Evolutionary conservation across 2,797 vertebrate genomes (phyloP).

Genomic region (Ceyx erithaca): DNA sequence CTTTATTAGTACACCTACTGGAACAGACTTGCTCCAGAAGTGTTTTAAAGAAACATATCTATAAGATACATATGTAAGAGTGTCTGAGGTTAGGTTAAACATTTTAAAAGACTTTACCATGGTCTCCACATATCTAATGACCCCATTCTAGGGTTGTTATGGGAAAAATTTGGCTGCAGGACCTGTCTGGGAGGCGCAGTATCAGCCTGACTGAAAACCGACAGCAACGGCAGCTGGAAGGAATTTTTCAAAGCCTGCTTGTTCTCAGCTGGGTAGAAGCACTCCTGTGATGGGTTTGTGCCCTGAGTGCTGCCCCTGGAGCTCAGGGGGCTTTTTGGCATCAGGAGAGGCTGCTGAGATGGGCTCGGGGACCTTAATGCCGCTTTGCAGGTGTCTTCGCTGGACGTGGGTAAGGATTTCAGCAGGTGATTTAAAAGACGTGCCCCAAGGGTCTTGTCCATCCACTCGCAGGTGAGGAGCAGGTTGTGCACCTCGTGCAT

Average conservation of each 20-base stretch:
- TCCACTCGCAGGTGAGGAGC: conserved; percentile 91
- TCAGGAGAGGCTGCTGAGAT: conserved; percentile 14
- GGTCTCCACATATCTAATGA: conserved; percentile 91
- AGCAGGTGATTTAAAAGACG: conserved; percentile 89
- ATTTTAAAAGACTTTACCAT: conserved; percentile 81
- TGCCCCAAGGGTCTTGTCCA: conserved; percentile 89
- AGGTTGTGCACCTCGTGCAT: conserved; percentile 92
- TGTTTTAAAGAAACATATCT: conserved; percentile 92
- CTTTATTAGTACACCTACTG: conserved; percentile 87
- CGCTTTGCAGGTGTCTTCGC: conserved; percentile 56
- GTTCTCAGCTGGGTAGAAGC: not conserved
- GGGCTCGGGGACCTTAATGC: conserved; percentile 21
- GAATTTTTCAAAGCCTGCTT: conserved; percentile 56
- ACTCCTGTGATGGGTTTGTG: not conserved
- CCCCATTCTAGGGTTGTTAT: conserved; percentile 75
- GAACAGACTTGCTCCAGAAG: conserved; percentile 84
- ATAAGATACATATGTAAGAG: conserved; percentile 91
- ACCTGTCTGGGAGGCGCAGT: conserved; percentile 46
- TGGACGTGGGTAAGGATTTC: conserved; percentile 85
- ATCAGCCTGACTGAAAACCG: not conserved
- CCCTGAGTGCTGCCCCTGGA: not conserved
- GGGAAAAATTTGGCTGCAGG: conserved; percentile 67
- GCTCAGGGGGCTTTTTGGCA: not conserved
- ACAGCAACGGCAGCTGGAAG: not conserved
- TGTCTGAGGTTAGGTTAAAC: conserved; percentile 78